Percentiles rank a stretch among this genome's conserved stretches.
These are phyloP conservation scores for Eledona agricola DNA, from an alignment of 2,888 invertebrate species.

Conservation along the genomic window DNA sequence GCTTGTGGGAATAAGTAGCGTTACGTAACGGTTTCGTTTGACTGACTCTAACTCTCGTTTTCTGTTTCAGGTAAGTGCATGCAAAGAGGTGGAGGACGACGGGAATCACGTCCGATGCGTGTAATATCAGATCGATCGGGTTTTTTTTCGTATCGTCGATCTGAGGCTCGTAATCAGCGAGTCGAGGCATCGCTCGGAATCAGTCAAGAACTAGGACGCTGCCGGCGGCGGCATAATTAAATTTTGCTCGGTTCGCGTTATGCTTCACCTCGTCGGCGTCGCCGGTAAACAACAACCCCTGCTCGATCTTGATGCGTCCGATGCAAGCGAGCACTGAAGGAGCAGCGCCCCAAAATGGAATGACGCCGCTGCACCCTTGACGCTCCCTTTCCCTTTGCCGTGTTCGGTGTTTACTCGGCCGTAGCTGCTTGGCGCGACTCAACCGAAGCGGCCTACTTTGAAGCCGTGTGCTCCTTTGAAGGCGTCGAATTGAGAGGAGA, in stretches of 20 bases:
- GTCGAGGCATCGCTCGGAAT: slow-evolving; percentile 10
- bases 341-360: slow-evolving; percentile 6
- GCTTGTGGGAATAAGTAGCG: no score
- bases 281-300: slow-evolving; percentile 29
- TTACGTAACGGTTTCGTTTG: no score
- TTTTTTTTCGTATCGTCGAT: slow-evolving; percentile 9
- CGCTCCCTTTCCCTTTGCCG: slow-evolving; percentile 9
- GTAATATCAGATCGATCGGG: slow-evolving; percentile 24
- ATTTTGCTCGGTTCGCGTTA: slow-evolving; percentile 34
- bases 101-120: slow-evolving; percentile 23
- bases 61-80: slow-evolving; percentile 27
- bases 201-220: slow-evolving; percentile 24
- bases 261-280: slow-evolving; percentile 24
- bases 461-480: slow-evolving; percentile 34
- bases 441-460: slow-evolving; percentile 34
- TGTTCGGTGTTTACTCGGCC: slow-evolving; percentile 32
- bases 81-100: slow-evolving; percentile 6
- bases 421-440: slow-evolving; percentile 30
- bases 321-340: slow-evolving; percentile 2
- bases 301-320: no score
- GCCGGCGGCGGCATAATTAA: slow-evolving; percentile 31
- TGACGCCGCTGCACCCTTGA: neutral
- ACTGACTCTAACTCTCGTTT: slow-evolving; percentile 16
- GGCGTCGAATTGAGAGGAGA: slow-evolving; percentile 35
- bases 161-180: slow-evolving; percentile 16